A percentile compares a stretch with the other conserved stretches of the same genome.
Conservation (phyloP, 1,140 invertebrate species). For the Brachionus rubens region DNA sequence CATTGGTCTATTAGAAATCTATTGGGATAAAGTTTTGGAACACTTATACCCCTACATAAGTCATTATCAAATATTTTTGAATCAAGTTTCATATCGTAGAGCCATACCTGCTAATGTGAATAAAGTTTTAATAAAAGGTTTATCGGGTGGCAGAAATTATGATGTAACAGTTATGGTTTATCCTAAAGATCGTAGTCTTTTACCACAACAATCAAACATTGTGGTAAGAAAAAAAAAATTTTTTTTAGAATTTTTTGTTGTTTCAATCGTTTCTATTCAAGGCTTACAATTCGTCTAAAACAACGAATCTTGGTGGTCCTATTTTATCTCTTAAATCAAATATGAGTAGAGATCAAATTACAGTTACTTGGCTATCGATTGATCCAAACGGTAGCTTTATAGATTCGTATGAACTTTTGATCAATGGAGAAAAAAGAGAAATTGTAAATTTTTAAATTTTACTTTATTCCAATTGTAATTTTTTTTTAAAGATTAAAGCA, state of each 20-base stretch:
- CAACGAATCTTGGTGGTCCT: slow-evolving; percentile 53
- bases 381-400: slow-evolving; percentile 51
- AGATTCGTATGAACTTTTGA: slow-evolving; percentile 55
- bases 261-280: background rate
- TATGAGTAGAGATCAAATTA: slow-evolving; percentile 52
- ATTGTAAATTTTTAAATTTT: slow-evolving; percentile 18
- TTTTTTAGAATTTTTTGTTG: background rate
- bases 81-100: slow-evolving; percentile 56
- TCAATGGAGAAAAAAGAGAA: slow-evolving; percentile 58
- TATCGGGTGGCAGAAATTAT: slow-evolving; percentile 56
- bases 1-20: slow-evolving; percentile 56
- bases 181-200: slow-evolving; percentile 51
- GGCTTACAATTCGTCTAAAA: slow-evolving; percentile 50
- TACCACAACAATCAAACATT: slow-evolving; percentile 55
- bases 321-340: slow-evolving; percentile 57
- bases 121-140: slow-evolving; percentile 54
- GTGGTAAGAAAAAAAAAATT: slow-evolving; percentile 50
- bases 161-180: slow-evolving; percentile 54
- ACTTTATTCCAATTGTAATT: slow-evolving; percentile 49
- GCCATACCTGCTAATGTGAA: slow-evolving; percentile 54
- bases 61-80: slow-evolving; percentile 58
- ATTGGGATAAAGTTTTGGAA: slow-evolving; percentile 54
- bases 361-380: slow-evolving; percentile 57
- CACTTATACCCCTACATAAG: slow-evolving; percentile 51
- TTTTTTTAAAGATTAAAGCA: slow-evolving; percentile 51